Evolutionary conservation across 2,113 vertebrate species (phyloP).

Genomic region (Osmerus eperlanus): DNA sequence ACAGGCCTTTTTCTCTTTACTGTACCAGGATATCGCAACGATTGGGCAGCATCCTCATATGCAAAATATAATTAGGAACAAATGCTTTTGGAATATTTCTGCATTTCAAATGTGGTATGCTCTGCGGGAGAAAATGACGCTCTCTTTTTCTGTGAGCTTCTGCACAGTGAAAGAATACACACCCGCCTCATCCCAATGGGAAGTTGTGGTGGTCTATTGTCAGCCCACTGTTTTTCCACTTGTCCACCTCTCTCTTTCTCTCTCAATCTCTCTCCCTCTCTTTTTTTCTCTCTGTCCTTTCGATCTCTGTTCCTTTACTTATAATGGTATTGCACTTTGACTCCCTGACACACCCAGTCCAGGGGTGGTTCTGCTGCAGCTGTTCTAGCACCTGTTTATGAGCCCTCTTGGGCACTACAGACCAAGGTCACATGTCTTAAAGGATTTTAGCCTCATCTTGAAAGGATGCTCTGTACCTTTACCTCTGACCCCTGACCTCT

Average conservation of each 20-base stretch:
- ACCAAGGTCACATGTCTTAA: slow-evolving; percentile 43
- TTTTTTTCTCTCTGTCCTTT: neutral
- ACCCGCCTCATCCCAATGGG: slow-evolving; percentile 15
- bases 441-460: slow-evolving; percentile 39
- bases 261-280: neutral
- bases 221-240: neutral
- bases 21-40: no score
- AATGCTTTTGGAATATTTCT: no score
- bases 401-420: slow-evolving; percentile 19
- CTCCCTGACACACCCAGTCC: slow-evolving; percentile 9
- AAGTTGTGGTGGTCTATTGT: slow-evolving; percentile 40
- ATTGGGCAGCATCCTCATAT: no score
- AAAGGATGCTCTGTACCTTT: slow-evolving; percentile 37
- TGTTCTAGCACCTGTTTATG: slow-evolving; percentile 51
- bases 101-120: neutral
- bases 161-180: slow-evolving; percentile 39
- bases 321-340: neutral
- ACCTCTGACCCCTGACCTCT: slow-evolving; percentile 13
- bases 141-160: slow-evolving; percentile 26
- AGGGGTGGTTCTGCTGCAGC: slow-evolving; percentile 37
- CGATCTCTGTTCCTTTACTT: neutral
- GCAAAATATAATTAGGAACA: no score
- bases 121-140: neutral
- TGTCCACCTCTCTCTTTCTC: slow-evolving; percentile 3
- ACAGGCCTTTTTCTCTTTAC: no score